Conservation (phyloP, 1,140 invertebrate genomes). For the Lordiphosa clarofinis region DNA sequence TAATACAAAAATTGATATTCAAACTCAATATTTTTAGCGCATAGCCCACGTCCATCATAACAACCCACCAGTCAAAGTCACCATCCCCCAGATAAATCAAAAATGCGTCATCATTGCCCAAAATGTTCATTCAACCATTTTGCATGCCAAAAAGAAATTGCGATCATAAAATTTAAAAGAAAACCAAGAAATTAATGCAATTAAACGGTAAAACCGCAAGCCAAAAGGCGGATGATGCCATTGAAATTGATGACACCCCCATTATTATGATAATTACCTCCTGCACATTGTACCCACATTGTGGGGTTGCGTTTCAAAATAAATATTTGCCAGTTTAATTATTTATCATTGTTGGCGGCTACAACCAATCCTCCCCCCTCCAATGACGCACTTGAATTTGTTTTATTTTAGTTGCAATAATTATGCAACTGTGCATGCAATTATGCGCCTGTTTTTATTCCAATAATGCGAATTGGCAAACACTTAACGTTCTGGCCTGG, state of each 20-base stretch:
- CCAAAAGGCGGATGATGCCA: slow-evolving; percentile 5
- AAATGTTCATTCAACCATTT: neutral
- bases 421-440: slow-evolving; percentile 23
- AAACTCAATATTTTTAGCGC: no score
- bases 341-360: slow-evolving; percentile 19
- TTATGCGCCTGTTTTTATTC: slow-evolving; percentile 15
- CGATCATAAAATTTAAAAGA: slow-evolving; percentile 29
- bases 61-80: neutral
- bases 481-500: slow-evolving; percentile 22
- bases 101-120: slow-evolving; percentile 23
- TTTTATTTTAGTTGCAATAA: slow-evolving; percentile 23
- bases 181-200: slow-evolving; percentile 26
- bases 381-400: slow-evolving; percentile 11
- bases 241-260: no score
- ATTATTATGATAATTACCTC: slow-evolving; percentile 23
- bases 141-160: slow-evolving; percentile 7
- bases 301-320: slow-evolving; percentile 13
- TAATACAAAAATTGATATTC: no score
- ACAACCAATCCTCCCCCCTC: no score
- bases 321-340: slow-evolving; percentile 41
- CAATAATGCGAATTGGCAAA: slow-evolving; percentile 14
- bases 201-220: slow-evolving; percentile 21
- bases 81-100: slow-evolving; percentile 3
- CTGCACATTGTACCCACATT: slow-evolving; percentile 18
- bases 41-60: neutral